These are phyloP conservation scores for Neodiprion lecontei DNA, from an alignment of 1,140 invertebrate genomes.

Conservation along the genomic window DNA sequence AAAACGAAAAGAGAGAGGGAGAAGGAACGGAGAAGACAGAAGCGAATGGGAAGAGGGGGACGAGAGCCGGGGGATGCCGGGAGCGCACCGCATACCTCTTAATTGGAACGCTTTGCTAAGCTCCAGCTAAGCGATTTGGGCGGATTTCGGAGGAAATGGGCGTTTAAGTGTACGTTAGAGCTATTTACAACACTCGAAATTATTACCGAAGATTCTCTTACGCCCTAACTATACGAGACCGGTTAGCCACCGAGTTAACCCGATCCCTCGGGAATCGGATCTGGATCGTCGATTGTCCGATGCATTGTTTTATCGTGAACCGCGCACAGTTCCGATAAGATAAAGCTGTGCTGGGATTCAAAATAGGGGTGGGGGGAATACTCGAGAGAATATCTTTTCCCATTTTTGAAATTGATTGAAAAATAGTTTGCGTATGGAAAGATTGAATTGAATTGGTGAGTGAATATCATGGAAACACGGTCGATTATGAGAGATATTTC, in stretches of 20 bases:
- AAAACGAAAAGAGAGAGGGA: slow-evolving; percentile 11
- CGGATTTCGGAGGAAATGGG: slow-evolving; percentile 60
- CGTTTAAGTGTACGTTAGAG: slow-evolving; percentile 51
- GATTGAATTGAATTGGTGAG: no score
- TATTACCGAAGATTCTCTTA: background rate
- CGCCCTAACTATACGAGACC: background rate
- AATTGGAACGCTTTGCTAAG: slow-evolving; percentile 60
- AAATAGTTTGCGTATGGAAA: no score
- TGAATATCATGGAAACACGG: no score
- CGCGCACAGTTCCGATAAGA: no score
- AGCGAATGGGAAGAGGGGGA: slow-evolving; percentile 33
- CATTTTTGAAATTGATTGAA: no score
- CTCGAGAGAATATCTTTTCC: no score
- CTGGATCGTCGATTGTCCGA: no score
- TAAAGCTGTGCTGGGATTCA: no score
- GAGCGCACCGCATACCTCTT: slow-evolving; percentile 60
- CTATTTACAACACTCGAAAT: slow-evolving; percentile 48
- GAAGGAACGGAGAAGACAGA: slow-evolving; percentile 10
- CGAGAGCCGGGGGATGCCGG: slow-evolving; percentile 50
- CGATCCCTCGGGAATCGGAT: no score
- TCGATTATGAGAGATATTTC: no score
- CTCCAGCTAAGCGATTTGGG: slow-evolving; percentile 51
- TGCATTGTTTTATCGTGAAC: no score
- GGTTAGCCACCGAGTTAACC: background rate
- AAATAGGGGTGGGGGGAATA: no score